phyloP scores from a whole-genome alignment of 2,888 invertebrate species.

The Petrolisthes manimaculis region DNA sequence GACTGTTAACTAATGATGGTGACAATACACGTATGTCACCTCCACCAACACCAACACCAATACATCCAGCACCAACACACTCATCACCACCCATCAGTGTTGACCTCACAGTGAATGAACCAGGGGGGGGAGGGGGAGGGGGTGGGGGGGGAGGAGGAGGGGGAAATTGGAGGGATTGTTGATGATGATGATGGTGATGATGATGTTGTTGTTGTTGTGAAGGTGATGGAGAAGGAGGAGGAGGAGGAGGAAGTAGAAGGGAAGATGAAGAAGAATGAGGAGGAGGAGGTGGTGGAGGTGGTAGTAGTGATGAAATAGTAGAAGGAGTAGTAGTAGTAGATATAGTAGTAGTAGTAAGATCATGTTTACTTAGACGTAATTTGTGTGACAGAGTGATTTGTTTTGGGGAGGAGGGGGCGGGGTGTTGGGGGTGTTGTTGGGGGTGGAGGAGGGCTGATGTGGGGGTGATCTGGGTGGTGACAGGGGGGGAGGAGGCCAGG shows the following conservation, averaged over 20 bases:
- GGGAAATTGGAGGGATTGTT: not conserved
- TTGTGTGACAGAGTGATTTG: not conserved
- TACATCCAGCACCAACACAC: no score
- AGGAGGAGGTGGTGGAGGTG: not conserved
- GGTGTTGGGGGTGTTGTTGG: conserved; percentile 27
- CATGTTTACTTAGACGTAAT: not conserved
- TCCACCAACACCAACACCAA: conserved; percentile 52
- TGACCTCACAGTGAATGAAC: conserved; percentile 10
- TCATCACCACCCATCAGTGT: conserved; percentile 41
- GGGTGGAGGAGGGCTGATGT: conserved; percentile 22
- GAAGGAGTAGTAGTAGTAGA: not conserved
- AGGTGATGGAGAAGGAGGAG: not conserved
- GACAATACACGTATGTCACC: conserved; percentile 63
- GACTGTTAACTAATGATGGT: conserved; percentile 65
- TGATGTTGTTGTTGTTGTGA: no score
- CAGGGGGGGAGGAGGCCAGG: conserved; percentile 53
- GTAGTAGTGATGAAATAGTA: not conserved
- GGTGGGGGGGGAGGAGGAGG: conserved; percentile 4
- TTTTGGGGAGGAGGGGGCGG: not conserved
- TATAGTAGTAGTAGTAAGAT: not conserved
- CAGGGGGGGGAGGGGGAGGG: not conserved
- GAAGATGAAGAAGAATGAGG: not conserved
- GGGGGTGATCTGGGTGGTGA: conserved; percentile 48
- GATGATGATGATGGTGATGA: no score
- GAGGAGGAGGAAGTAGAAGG: not conserved